Base-by-base conservation (phyloP, 2,113 vertebrate species). In the Hypocryptadius cinnamomeus region DNA sequence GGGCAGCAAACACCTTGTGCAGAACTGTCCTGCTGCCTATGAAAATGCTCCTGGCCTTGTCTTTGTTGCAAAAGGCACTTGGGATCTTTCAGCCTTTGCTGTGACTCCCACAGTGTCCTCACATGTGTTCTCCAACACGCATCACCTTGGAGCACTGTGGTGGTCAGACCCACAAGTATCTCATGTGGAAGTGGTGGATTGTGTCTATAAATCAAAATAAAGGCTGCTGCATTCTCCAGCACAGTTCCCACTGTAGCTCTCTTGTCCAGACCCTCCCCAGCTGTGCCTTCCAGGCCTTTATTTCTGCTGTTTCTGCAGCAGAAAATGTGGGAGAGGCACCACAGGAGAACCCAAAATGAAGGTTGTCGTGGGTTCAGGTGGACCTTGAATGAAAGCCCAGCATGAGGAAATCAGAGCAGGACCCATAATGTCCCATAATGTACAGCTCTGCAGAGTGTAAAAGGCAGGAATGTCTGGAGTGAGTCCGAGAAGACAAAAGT, bases 41-140 rank as follows among this genome's bases (percentile, higher is more conserved):
- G 37, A 31, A 68, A 81, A 71, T 47, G 15, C 25, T 87, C 8
- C 53, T 56, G 30, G 21, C 14, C 19, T 90, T 53, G 30, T 51
- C 47, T 10, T n/a, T 3, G 1, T 60, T 51, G 24, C 27, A 44
- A 44, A 89, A 60, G 53, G 28, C 28, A 8, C 45, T 85, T 0
- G 0, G 39, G 31, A 9, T 27, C 24, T 73, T 69, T 25, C 21
- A 63, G 25, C 42, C 21, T 65, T 44, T 68, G 31, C 30, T 3
- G 2, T 15, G 30, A 11, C 9, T 77, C 50, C 28, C 61, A 3
- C 15, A 35, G 22, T 8, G 42, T 31, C 18, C 27, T 5, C n/a
- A 37, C 37, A 11, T 0, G 0, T 23, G 33, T 27, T 61, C 16
- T 70, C 54, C 31, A n/a, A 1, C 24, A 17, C 44, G 5, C 0